Evolutionary conservation across 2,888 invertebrate genomes (phyloP).

Genomic region (Gymnocheta viridis): DNA sequence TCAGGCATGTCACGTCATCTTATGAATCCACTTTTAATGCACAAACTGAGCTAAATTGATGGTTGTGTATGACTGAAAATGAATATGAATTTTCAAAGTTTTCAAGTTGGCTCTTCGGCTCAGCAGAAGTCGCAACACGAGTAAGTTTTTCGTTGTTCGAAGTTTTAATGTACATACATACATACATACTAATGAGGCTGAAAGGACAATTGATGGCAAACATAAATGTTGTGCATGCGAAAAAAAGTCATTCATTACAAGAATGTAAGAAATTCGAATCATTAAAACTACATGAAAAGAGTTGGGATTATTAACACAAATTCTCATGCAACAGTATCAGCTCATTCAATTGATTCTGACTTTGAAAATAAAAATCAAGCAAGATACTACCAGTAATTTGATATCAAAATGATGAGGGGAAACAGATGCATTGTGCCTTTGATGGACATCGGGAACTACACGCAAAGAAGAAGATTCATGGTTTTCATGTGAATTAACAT

Average conservation of each 20-base stretch:
- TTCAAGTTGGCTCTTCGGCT: conserved; percentile 1
- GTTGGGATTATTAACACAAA: background rate
- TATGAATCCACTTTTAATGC: conserved; percentile 5
- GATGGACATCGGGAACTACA: conserved; percentile 1
- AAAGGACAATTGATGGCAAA: background rate
- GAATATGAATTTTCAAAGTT: background rate
- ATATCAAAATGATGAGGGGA: background rate
- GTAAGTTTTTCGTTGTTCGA: background rate
- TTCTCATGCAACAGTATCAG: background rate
- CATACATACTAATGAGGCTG: background rate
- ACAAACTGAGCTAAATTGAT: background rate
- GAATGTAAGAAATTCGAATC: background rate
- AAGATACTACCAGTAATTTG: background rate
- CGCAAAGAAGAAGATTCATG: background rate
- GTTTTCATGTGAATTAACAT: too few relatives aligned
- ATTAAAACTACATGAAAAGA: background rate
- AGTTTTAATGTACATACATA: background rate
- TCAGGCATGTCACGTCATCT: background rate
- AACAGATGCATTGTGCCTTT: background rate
- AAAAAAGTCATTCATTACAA: background rate
- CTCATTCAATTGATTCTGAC: background rate
- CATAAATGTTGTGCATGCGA: conserved; percentile 4
- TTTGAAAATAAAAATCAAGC: background rate
- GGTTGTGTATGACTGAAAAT: background rate
- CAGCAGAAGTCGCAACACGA: background rate